Evolutionary conservation across 2,797 vertebrate species (phyloP), one percentile per base, ranked within the genome.

Genomic region (Phyllotis vaccarum): DNA sequence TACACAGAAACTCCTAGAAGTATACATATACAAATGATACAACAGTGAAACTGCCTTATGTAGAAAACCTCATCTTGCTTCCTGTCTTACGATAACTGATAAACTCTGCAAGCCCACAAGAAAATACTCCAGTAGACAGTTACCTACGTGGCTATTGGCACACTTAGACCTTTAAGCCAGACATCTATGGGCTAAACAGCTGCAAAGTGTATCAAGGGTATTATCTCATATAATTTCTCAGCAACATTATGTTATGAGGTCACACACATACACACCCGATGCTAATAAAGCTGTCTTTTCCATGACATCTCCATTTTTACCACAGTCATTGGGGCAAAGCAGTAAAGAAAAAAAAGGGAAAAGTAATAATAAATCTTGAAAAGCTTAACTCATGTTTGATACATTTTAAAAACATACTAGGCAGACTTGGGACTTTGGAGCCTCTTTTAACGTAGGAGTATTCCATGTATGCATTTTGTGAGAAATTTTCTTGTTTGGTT

Each of bases 1-100:
- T 62, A 56, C 2, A 64, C 2, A 86, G 27, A 79, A 80, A 6
- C 16, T 91, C 66, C 31, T 86, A 1, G 56, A 92, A 87, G 31
- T 78, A 93, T 85, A 49, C 60, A 90, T 56, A 54, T 74, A 82
- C 82, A 97, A 94, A 89, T 40, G 56, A 29, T 46, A 37, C 80
- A 90, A 88, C 11, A 78, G 34, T 31, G 62, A 90, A 85, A 54
- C 43, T 22, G 24, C 52, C 49, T 93, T 85, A n/a, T 2, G 56
- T 37, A 80, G 72, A 37, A 81, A 89, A 91, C n/a, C 16, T 90
- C 34, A 62, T 75, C 22, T 80, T 90, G 21, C 5, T 78, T 62
- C 2, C 52, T 86, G 17, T 83, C 37, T 79, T 90, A 5, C 22
- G 27, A 81, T 24, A 31, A 49, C 27, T 91, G 66, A 86, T 92